These are phyloP conservation scores for Tetranychus piercei DNA, from an alignment of 2,888 invertebrate genomes.

Conservation along the genomic window DNA sequence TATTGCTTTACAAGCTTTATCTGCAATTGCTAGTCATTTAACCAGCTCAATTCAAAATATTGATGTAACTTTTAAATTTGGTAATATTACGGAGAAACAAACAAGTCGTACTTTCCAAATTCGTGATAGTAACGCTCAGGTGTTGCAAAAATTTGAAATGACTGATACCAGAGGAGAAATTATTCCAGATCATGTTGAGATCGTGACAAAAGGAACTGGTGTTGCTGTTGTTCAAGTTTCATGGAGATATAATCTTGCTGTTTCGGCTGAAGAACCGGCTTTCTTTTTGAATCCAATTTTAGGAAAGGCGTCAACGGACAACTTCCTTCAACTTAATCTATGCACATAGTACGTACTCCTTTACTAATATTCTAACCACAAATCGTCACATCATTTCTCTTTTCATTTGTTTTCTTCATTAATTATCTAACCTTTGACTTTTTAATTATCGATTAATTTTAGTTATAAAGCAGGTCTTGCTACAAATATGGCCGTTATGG, in stretches of 20 bases:
- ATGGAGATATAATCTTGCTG: slow-evolving; percentile 62
- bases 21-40: slow-evolving; percentile 20
- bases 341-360: slow-evolving; percentile 38
- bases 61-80: slow-evolving; percentile 39
- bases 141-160: not conserved
- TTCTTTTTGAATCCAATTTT: slow-evolving; percentile 70
- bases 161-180: not conserved
- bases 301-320: slow-evolving; percentile 46
- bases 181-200: slow-evolving; percentile 37
- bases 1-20: slow-evolving; percentile 26
- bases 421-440: not conserved
- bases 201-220: slow-evolving; percentile 60
- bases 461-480: slow-evolving; percentile 29
- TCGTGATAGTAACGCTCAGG: not conserved
- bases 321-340: slow-evolving; percentile 58
- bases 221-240: slow-evolving; percentile 51
- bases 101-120: slow-evolving; percentile 35
- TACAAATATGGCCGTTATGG: slow-evolving; percentile 77
- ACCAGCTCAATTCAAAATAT: slow-evolving; percentile 39
- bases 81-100: slow-evolving; percentile 32
- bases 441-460: not conserved
- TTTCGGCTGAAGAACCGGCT: slow-evolving; percentile 67
- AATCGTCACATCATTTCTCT: not conserved
- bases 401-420: not conserved
- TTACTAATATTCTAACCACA: not conserved